phyloP scores from a whole-genome alignment of 1,140 invertebrate species.

The Drosophila carrolli region DNA sequence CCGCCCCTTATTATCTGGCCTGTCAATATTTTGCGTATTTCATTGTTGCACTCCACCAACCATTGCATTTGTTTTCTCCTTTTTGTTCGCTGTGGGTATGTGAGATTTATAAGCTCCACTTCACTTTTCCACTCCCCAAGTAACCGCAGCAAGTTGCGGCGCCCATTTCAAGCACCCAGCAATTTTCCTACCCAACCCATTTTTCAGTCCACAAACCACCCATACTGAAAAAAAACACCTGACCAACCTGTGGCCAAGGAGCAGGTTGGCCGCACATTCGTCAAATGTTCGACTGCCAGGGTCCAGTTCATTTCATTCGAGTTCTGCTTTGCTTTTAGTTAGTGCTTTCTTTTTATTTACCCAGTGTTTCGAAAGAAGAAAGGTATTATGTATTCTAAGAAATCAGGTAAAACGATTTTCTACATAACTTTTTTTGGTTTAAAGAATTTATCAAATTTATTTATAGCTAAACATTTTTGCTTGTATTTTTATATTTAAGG shows the following conservation, averaged over 20 bases:
- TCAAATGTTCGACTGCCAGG: constrained; percentile 59
- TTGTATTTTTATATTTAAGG: no score
- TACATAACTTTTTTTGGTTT: no score
- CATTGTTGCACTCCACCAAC: constrained; percentile 62
- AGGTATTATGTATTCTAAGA: not conserved
- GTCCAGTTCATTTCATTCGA: constrained; percentile 31
- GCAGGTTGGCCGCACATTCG: constrained; percentile 56
- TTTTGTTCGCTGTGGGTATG: constrained; percentile 37
- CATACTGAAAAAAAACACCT: constrained; percentile 25
- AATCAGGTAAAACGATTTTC: no score
- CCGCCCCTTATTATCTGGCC: constrained; percentile 20
- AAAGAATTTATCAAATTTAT: no score
- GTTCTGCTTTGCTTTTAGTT: constrained; percentile 19
- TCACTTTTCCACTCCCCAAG: constrained; percentile 19
- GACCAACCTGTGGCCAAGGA: constrained; percentile 73
- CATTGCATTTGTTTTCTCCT: constrained; percentile 32
- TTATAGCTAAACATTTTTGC: no score
- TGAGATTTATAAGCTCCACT: constrained; percentile 60
- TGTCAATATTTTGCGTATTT: constrained; percentile 82
- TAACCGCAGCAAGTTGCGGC: constrained; percentile 73
- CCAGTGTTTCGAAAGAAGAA: not conserved
- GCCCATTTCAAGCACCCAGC: constrained; percentile 34
- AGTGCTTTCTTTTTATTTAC: constrained; percentile 7
- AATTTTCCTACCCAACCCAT: constrained; percentile 9
- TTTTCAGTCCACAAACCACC: constrained; percentile 11